Evolutionary conservation across 92 coral and sea anemone genomes (phyloP).

Genomic region (Actinernus sp.): DNA sequence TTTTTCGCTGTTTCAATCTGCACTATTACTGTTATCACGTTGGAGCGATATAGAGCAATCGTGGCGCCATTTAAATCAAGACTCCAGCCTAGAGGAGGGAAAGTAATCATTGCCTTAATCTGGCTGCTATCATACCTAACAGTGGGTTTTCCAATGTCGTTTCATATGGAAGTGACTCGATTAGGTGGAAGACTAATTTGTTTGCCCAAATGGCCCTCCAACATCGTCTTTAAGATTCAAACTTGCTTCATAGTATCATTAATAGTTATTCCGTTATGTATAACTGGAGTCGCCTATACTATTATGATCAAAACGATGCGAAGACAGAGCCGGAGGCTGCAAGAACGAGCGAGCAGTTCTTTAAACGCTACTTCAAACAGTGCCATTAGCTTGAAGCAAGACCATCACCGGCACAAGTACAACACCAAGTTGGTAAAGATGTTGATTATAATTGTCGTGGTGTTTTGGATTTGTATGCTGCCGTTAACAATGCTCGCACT

Average conservation of each 20-base stretch:
- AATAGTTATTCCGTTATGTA: conserved; percentile 48
- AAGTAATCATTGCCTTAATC: conserved; percentile 39
- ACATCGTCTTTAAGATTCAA: conserved; percentile 38
- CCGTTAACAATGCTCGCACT: conserved; percentile 86
- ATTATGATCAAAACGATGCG: conserved; percentile 64
- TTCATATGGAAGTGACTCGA: conserved; percentile 31
- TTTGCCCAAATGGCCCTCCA: conserved; percentile 45
- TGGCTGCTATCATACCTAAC: conserved; percentile 58
- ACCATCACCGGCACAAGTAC: conserved; percentile 58
- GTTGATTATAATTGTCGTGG: conserved; percentile 84
- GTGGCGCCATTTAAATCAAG: conserved; percentile 74
- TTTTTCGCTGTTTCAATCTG: conserved; percentile 82
- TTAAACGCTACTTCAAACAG: conserved; percentile 27
- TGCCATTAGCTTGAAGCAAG: conserved; percentile 37
- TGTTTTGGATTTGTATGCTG: conserved; percentile 90
- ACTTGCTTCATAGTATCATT: conserved; percentile 36
- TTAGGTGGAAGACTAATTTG: conserved; percentile 42
- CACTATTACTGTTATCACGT: conserved; percentile 77
- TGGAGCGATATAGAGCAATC: conserved; percentile 83
- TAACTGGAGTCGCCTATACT: conserved; percentile 55
- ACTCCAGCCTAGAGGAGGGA: conserved; percentile 53
- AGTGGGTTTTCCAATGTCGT: conserved; percentile 64
- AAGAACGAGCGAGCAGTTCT: conserved; percentile 11
- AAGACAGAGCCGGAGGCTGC: conserved; percentile 65
- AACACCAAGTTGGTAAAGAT: conserved; percentile 87